These are phyloP conservation scores for Nannobrachium achirus DNA, from an alignment of 2,113 vertebrate genomes.

Conservation along the genomic window DNA sequence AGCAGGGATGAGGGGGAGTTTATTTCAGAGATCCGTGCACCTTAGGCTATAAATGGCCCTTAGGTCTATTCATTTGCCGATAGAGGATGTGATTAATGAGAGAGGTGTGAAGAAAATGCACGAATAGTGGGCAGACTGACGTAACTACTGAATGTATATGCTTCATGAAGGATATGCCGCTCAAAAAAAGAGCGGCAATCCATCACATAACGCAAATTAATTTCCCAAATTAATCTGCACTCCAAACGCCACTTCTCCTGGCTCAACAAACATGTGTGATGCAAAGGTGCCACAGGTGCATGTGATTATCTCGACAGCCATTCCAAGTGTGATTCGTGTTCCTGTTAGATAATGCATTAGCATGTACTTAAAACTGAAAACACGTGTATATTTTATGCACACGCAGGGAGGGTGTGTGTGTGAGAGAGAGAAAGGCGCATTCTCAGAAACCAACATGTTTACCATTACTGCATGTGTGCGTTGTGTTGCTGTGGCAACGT, in stretches of 20 bases:
- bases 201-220: conserved; percentile 8
- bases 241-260: background rate
- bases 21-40: conserved; percentile 37
- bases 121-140: conserved; percentile 9
- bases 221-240: background rate
- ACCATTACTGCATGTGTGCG: conserved; percentile 56
- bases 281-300: conserved; percentile 52
- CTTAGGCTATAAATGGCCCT: conserved; percentile 26
- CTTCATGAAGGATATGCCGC: conserved; percentile 18
- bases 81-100: conserved; percentile 27
- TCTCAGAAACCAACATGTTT: conserved; percentile 59
- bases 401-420: too few relatives aligned
- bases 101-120: conserved; percentile 10
- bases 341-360: conserved; percentile 34
- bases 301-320: conserved; percentile 19
- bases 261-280: conserved; percentile 20
- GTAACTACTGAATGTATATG: conserved; percentile 31
- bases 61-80: conserved; percentile 23
- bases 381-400: conserved; percentile 38
- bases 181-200: conserved; percentile 29
- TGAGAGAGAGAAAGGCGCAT: background rate
- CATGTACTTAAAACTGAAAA: conserved; percentile 20
- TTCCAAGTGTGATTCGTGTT: conserved; percentile 15
- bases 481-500: conserved; percentile 68
- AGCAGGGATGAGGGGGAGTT: conserved; percentile 44